Evolutionary conservation across 2,888 invertebrate genomes (phyloP), one percentile per base, ranked within the genome.

Genomic region (Xylophagus ater): DNA sequence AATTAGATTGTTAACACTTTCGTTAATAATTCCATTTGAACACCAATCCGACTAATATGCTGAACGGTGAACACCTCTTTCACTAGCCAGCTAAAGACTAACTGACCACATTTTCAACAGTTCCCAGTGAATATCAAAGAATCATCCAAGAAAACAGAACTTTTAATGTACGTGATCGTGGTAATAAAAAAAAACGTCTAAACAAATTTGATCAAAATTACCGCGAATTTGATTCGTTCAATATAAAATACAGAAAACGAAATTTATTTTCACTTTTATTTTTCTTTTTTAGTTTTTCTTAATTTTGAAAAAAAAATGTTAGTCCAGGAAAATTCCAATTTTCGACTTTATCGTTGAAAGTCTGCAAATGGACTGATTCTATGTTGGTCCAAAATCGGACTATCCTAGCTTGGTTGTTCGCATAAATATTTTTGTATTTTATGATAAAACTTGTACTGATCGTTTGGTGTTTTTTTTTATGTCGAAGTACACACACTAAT

Each of bases 61-160:
- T n/a, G n/a, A n/a, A n/a, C n/a, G n/a, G n/a, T n/a, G n/a, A 45
- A 40, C 60, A 59, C 56, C 62, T 60, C 56, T 47, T 52, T 51
- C 50, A 49, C 53, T 51, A 53, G 58, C 60, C 54, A 51, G 57
- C 56, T 55, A 58, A 52, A 53, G 51, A 52, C 49, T 58, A 60
- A 62, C 63, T 63, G 58, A 62, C 53, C 57, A 50, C 49, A 51
- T 40, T 49, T 45, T 43, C 45, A 34, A 40, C 44, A 45, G 51
- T 50, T 52, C 48, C 45, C 49, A 13, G 21, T n/a, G 23, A n/a
- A n/a, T n/a, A n/a, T n/a, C n/a, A n/a, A n/a, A n/a, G n/a, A n/a
- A n/a, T n/a, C n/a, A n/a, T n/a, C n/a, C n/a, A n/a, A n/a, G n/a
- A n/a, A n/a, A n/a, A n/a, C n/a, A n/a, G n/a, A n/a, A n/a, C n/a